Evolutionary conservation across 2,888 invertebrate genomes (phyloP), one percentile per base, ranked within the genome.

Genomic region (Hemaris fuciformis): DNA sequence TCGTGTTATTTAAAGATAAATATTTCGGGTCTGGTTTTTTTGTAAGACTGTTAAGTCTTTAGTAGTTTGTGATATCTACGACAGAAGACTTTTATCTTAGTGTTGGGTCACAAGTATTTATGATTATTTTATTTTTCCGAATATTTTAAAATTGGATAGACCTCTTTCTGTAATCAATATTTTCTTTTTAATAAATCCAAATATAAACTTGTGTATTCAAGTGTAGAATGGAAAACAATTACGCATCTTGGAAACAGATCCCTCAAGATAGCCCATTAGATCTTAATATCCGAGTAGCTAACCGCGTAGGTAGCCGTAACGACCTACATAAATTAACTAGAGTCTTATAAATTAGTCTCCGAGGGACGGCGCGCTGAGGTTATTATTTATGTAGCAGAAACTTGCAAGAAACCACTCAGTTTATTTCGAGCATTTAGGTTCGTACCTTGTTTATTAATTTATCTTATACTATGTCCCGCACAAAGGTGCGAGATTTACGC

Each of bases 311-410:
- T 53, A 53, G 10, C 53, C 31, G 18, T 48, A 53, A 53, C 27
- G 48, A 53, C 18, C 53, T 18, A 18, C 18, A 31, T 53, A 53
- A 31, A 27, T 53, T 53, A 53, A 31, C 18, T 53, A 31, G 31
- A 31, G 18, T 53, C 53, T 53, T 53, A 53, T 53, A 53, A 53
- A 53, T 53, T 53, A 31, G 8, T 18, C 38, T 31, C 25, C 15
- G 18, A 10, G 31, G 18, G 31, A 31, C 31, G 8, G 10, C 15
- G 53, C 31, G 15, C 53, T 45, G 10, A 20, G 53, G 7, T 4
- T 8, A 7, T 48, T 31, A 53, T 53, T 53, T 31, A 53, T 53
- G 18, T 53, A 53, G 13, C 27, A 53, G 53, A 53, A 53, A 53
- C 18, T 18, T 31, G 3, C 27, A 53, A 53, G 53, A 48, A 48